A percentile compares a stretch with the other conserved stretches of the same genome.
phyloP scores from a whole-genome alignment of 2,797 vertebrate genomes.

The Trematomus bernacchii region DNA sequence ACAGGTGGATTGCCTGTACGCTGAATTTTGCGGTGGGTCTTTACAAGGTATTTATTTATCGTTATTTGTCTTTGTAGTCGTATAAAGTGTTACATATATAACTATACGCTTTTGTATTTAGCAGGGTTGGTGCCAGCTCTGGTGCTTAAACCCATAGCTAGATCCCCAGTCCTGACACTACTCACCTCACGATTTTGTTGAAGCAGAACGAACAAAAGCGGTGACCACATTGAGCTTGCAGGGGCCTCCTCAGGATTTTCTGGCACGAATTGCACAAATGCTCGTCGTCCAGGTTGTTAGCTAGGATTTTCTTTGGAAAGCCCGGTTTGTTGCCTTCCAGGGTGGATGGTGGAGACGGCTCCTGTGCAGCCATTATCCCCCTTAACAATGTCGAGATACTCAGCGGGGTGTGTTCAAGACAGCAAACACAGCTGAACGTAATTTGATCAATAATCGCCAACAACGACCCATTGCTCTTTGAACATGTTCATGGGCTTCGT shows the following conservation, averaged over 20 bases:
- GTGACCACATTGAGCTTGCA: conserved; percentile 96
- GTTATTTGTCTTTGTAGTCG: background rate
- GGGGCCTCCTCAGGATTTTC: conserved; percentile 92
- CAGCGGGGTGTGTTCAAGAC: conserved; percentile 78
- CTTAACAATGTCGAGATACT: conserved; percentile 70
- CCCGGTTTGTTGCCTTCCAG: conserved; percentile 93
- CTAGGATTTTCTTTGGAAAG: conserved; percentile 93
- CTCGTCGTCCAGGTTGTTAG: conserved; percentile 92
- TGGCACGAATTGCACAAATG: conserved; percentile 94
- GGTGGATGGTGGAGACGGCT: conserved; percentile 92
- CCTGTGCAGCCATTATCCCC: conserved; percentile 93
- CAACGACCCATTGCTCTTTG: conserved; percentile 37
- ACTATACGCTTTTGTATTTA: background rate
- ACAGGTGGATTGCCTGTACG: background rate
- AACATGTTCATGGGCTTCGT: conserved; percentile 26
- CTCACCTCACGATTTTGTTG: conserved; percentile 93
- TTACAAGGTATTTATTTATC: too few relatives aligned
- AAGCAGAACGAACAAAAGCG: conserved; percentile 96
- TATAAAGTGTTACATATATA: background rate
- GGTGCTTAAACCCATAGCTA: conserved; percentile 45
- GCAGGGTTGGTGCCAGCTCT: conserved; percentile 7
- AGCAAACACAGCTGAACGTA: conserved; percentile 44
- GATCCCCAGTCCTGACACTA: conserved; percentile 54
- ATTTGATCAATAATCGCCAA: conserved; percentile 29
- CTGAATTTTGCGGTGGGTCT: conserved; percentile 4